Percentiles rank a stretch among this genome's conserved stretches.
Conservation (phyloP, 2,797 vertebrate species). For the Hephaestus fuliginosus region DNA sequence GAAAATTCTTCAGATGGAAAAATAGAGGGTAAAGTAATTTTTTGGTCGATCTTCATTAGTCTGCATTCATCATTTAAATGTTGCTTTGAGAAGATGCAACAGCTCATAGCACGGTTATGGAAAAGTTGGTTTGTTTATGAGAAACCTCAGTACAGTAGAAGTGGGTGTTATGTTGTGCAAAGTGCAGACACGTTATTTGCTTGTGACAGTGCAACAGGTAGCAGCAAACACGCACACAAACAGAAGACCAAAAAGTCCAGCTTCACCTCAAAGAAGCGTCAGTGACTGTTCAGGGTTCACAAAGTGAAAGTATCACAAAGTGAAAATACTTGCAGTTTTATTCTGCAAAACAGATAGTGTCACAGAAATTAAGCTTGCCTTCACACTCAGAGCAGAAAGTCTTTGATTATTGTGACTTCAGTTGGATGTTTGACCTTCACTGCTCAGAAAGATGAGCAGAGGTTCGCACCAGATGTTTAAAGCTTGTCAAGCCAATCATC, state of each 20-base stretch:
- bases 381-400: neutral
- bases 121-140: conserved; percentile 45
- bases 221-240: conserved; percentile 36
- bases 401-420: neutral
- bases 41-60: neutral
- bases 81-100: conserved; percentile 33
- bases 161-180: conserved; percentile 64
- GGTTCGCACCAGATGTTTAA: no score
- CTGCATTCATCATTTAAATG: conserved; percentile 27
- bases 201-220: conserved; percentile 14
- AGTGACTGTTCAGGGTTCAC: neutral
- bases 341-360: neutral
- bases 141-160: conserved; percentile 29
- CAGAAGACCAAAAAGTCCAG: conserved; percentile 17
- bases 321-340: neutral
- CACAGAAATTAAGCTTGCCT: neutral
- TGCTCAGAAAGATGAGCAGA: neutral
- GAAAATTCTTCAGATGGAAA: neutral
- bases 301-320: neutral
- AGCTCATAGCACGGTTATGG: neutral
- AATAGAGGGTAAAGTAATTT: neutral
- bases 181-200: conserved; percentile 45
- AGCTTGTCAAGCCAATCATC: neutral
- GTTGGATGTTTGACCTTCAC: neutral
- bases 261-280: conserved; percentile 31